phyloP scores from a whole-genome alignment of 2,113 vertebrate species.

The Diphyllodes magnificus region DNA sequence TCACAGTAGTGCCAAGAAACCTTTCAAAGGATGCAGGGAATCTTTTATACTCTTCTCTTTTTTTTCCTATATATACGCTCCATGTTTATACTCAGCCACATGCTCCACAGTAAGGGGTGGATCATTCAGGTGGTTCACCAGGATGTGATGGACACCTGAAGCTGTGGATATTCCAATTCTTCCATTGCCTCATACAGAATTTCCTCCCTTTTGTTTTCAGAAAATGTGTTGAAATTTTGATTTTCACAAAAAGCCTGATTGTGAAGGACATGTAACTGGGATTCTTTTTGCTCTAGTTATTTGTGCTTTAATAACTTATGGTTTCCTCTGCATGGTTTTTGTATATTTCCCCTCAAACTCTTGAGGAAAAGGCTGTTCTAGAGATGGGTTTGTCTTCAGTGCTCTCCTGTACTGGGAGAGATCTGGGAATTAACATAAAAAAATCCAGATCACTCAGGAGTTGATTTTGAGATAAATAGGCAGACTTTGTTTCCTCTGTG shows the following conservation, averaged over 20 bases:
- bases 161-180: background rate
- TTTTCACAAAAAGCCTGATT: background rate
- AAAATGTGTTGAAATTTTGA: background rate
- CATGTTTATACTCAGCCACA: background rate
- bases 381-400: background rate
- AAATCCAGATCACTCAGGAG: background rate
- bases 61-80: fast-evolving
- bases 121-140: background rate
- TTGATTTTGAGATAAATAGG: background rate
- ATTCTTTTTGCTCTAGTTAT: background rate
- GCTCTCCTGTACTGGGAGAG: background rate
- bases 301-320: background rate
- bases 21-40: background rate
- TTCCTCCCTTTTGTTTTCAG: background rate
- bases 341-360: background rate
- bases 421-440: background rate
- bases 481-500: background rate
- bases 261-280: background rate
- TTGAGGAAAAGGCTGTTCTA: background rate
- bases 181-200: background rate
- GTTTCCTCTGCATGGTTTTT: background rate
- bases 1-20: background rate
- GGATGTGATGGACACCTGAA: background rate
- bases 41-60: background rate
- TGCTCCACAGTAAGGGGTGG: background rate